Evolutionary conservation across 2,797 vertebrate species (phyloP).

Genomic region (Silurus aristotelis): DNA sequence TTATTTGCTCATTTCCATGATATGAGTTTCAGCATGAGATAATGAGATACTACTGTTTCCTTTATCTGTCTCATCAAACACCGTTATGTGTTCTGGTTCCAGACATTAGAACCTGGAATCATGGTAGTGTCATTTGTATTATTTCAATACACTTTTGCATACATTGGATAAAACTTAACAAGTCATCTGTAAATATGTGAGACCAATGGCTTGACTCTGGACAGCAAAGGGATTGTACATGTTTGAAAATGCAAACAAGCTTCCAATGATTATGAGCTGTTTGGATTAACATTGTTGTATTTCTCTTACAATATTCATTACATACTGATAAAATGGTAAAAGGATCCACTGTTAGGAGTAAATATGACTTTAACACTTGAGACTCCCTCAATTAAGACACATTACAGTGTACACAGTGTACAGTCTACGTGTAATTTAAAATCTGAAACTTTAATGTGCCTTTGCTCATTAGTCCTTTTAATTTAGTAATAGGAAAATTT

Average conservation of each 20-base stretch:
- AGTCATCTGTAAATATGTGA: neutral
- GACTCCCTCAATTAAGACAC: neutral
- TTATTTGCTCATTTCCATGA: neutral
- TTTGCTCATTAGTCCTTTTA: neutral
- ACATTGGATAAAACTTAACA: neutral
- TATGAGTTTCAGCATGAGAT: neutral
- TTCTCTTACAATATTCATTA: neutral
- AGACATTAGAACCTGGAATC: neutral
- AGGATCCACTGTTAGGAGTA: neutral
- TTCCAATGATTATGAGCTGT: neutral
- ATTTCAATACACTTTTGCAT: neutral
- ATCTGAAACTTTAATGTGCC: neutral
- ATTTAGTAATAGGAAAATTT: neutral
- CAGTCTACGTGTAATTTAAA: neutral
- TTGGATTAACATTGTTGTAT: neutral
- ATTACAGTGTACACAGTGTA: neutral
- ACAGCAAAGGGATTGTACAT: neutral
- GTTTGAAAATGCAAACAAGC: neutral
- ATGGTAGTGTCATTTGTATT: neutral
- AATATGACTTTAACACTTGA: neutral
- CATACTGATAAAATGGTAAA: neutral
- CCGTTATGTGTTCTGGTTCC: neutral
- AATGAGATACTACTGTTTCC: neutral
- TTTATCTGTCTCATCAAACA: neutral
- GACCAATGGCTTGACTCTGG: neutral